Evolutionary conservation across 1,140 invertebrate species (phyloP), one percentile per base, ranked within the genome.

Genomic region (Drosophila fuyamai): DNA sequence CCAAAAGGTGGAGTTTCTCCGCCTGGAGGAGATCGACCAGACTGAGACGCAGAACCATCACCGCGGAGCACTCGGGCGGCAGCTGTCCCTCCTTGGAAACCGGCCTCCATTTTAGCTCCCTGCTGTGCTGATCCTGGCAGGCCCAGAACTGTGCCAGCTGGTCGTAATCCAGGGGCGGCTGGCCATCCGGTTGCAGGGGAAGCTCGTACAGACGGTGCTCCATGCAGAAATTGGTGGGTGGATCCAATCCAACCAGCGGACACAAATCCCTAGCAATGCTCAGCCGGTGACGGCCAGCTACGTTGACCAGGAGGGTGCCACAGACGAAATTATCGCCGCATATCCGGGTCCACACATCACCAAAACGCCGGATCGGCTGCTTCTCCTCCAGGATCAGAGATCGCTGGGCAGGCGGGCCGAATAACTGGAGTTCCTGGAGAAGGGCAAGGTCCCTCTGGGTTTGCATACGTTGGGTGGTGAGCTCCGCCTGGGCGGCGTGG

Each of bases 341-440:
- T 0, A 83, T 48, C 16, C 84, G 70, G 8, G 74, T 90, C 84
- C 84, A 89, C 1, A 89, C 62, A 29, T 90, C 85, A 6, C 84
- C 85, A 5, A 68, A 75, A 7, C 84, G 80, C 0, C 70, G 70
- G 10, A 90, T 12, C 32, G 77, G 46, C 44, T 84, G 80, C 47
- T 89, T 89, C 56, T 89, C 84, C 29, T 90, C 85, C 18, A 89
- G 66, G 18, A 90, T 23, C 13, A 70, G 53, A 0, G 84, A 81
- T 0, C 84, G 81, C 51, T 72, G 54, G 4, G 55, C 65, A 2
- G 85, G 73, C 12, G 43, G 36, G 0, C 80, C 84, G 16, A 84
- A 89, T 6, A 47, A 16, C 14, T 70, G 44, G 9, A 56, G 55
- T 1, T 89, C 80, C 16, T 48, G 53, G 0, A 18, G 35, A 1